These are phyloP conservation scores for Lucifuga dentata DNA, from an alignment of 2,113 vertebrate genomes.

Conservation along the genomic window DNA sequence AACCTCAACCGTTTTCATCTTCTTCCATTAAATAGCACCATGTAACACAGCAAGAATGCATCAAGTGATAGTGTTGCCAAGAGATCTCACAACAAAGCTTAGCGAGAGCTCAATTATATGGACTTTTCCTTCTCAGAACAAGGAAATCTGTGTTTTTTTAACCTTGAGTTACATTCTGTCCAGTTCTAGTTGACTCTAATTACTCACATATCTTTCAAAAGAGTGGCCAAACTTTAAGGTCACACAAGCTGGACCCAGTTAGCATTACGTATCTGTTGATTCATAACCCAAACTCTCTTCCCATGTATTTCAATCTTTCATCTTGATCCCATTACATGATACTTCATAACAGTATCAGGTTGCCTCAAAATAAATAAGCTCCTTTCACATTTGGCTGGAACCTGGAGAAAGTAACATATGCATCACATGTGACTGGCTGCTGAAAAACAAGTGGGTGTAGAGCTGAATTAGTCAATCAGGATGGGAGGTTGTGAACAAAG, in stretches of 20 bases:
- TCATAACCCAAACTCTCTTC: conserved; percentile 54
- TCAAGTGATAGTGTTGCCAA: conserved; percentile 49
- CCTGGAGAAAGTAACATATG: conserved; percentile 70
- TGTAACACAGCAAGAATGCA: conserved; percentile 63
- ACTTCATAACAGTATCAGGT: conserved; percentile 71
- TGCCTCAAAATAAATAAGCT: conserved; percentile 75
- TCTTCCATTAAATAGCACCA: conserved; percentile 48
- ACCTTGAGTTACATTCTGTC: conserved; percentile 48
- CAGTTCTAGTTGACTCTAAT: conserved; percentile 58
- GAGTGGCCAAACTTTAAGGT: conserved; percentile 58
- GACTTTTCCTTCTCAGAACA: conserved; percentile 46
- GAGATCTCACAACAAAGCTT: conserved; percentile 62
- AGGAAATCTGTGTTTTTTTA: conserved; percentile 56
- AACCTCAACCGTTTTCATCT: conserved; percentile 64
- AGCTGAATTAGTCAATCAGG: conserved; percentile 48
- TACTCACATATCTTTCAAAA: conserved; percentile 55
- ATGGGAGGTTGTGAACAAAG: conserved; percentile 25
- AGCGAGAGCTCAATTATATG: conserved; percentile 61
- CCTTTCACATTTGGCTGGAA: conserved; percentile 61
- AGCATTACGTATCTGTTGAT: conserved; percentile 64
- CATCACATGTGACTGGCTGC: conserved; percentile 65
- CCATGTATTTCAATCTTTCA: conserved; percentile 67
- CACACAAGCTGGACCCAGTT: conserved; percentile 69
- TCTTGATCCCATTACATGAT: conserved; percentile 75
- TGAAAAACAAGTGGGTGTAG: conserved; percentile 56